Evolutionary conservation across 2,888 invertebrate genomes (phyloP), one percentile per base, ranked within the genome.

Genomic region (Morpho achilles): DNA sequence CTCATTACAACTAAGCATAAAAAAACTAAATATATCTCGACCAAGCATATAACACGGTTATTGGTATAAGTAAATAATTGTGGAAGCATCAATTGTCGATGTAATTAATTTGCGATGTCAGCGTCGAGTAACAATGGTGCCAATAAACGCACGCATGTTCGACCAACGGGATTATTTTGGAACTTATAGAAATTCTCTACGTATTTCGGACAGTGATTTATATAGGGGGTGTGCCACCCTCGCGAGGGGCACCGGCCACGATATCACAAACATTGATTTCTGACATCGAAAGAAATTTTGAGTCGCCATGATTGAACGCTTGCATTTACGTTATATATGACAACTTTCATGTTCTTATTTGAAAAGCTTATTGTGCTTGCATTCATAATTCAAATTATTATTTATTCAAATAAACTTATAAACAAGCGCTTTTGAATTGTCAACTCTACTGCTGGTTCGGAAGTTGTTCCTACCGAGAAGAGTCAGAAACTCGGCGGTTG

Each of bases 151-250:
- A 75, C 83, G 80, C 78, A 74, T 80, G 82, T 76, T 77, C 78
- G 67, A 70, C 72, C 62, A 59, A 64, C 61, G 53, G 66, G 61
- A 69, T 69, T 71, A 72, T 70, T 72, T 69, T 68, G 63, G 64
- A 68, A 69, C 61, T 87, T 85, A 83, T 84, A 87, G 85, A 84
- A 87, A 83, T 83, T 80, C 77, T 76, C 64, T 61, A 61, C 66
- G 86, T 87, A 87, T 88, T 86, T 87, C 80, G 85, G 88, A 88
- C 89, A 88, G 85, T 89, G 89, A 89, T 90, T 90, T 90, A 90
- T 90, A 87, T 79, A 82, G 85, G 87, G 88, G 89, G 87, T 79
- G 83, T 74, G 76, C 86, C 87, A 87, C 88, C 88, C 88, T 83
- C 73, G 64, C 71, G 69, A 77, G 79, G 82, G 82, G 71, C 75